phyloP scores from a whole-genome alignment of 2,113 vertebrate species.

The Arizona elegans region DNA sequence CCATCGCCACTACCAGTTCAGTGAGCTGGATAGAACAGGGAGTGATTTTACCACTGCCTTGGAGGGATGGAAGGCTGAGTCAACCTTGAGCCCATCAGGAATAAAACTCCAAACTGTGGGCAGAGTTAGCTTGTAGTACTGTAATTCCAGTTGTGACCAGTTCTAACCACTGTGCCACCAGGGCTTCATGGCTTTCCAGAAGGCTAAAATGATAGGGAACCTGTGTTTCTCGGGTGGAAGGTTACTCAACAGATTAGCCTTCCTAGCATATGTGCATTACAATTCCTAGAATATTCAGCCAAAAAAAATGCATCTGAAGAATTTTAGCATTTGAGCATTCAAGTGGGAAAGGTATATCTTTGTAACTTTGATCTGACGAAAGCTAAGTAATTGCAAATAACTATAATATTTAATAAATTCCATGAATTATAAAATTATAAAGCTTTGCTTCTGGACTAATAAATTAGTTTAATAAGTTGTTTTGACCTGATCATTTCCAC shows the following conservation, averaged over 20 bases:
- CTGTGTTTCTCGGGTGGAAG: background rate
- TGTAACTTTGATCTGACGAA: background rate
- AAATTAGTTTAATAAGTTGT: constrained; percentile 50
- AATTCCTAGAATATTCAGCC: background rate
- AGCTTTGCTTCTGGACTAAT: constrained; percentile 52
- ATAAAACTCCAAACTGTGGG: no score
- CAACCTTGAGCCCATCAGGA: no score
- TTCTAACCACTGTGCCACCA: no score
- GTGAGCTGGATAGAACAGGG: no score
- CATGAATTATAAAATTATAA: constrained; percentile 25
- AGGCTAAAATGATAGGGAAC: background rate
- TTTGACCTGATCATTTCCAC: constrained; percentile 52
- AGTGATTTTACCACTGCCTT: no score
- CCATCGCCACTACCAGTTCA: no score
- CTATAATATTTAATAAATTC: background rate
- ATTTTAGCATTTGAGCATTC: background rate
- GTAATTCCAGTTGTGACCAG: no score
- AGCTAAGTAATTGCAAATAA: background rate
- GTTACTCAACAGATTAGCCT: background rate
- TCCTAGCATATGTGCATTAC: background rate
- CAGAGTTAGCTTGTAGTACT: no score
- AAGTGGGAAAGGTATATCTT: background rate
- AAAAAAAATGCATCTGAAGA: background rate
- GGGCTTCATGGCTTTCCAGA: background rate
- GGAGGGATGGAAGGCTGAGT: no score